Conservation (phyloP, 2,113 vertebrate genomes). For the Desmodus rotundus region DNA sequence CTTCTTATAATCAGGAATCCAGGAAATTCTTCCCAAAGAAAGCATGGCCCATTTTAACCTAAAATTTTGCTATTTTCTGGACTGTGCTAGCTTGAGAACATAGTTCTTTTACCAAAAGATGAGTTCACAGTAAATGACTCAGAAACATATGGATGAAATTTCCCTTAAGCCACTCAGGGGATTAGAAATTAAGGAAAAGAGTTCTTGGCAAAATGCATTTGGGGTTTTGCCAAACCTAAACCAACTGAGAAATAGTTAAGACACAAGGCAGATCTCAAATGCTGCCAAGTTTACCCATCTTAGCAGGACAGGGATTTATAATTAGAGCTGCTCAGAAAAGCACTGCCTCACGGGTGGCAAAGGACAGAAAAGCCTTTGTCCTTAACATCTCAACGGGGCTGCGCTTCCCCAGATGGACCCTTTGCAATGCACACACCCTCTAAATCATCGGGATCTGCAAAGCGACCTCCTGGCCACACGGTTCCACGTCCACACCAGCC, state of each 20-base stretch:
- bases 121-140: slow-evolving; percentile 74
- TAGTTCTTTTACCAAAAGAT: slow-evolving; percentile 67
- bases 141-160: slow-evolving; percentile 75
- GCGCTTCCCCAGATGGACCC: not conserved
- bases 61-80: slow-evolving; percentile 26
- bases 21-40: slow-evolving; percentile 45
- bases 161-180: slow-evolving; percentile 70
- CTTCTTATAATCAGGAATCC: slow-evolving; percentile 6
- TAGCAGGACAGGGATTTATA: slow-evolving; percentile 67
- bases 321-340: slow-evolving; percentile 66
- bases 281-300: slow-evolving; percentile 70
- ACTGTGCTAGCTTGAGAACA: slow-evolving; percentile 50
- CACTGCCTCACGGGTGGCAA: slow-evolving; percentile 1
- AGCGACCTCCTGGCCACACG: not conserved
- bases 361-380: slow-evolving; percentile 62
- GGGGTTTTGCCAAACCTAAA: slow-evolving; percentile 70
- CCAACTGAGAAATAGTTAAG: slow-evolving; percentile 72
- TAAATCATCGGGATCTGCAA: not conserved
- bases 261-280: slow-evolving; percentile 59
- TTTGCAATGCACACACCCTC: not conserved
- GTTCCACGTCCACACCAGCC: too few relatives aligned
- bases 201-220: slow-evolving; percentile 59
- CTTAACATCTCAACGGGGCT: not conserved
- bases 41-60: slow-evolving; percentile 47
- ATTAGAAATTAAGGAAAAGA: slow-evolving; percentile 73